Evolutionary conservation across 2,888 invertebrate species (phyloP).

Genomic region (Diarsia dahlii): DNA sequence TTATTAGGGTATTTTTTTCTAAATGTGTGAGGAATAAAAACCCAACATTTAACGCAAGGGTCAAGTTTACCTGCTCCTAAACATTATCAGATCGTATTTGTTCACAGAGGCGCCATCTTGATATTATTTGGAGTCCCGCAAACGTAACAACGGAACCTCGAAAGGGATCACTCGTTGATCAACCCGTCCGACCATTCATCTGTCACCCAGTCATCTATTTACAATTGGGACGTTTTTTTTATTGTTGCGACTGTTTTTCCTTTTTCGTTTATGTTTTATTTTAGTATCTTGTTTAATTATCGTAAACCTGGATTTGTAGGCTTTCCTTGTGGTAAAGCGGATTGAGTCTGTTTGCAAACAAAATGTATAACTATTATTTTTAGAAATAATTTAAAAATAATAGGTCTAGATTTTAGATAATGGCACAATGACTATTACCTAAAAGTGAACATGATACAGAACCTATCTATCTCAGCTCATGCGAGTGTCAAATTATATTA

Average conservation of each 20-base stretch:
- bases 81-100: slow-evolving; percentile 78
- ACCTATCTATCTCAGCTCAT: slow-evolving; percentile 36
- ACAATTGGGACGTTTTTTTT: slow-evolving; percentile 62
- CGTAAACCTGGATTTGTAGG: neutral
- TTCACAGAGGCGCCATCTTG: slow-evolving; percentile 78
- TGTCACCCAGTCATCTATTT: slow-evolving; percentile 67
- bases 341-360: neutral
- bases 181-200: slow-evolving; percentile 69
- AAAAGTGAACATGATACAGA: slow-evolving; percentile 25
- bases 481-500: slow-evolving; percentile 64
- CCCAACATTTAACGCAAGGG: slow-evolving; percentile 70
- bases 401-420: neutral
- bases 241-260: slow-evolving; percentile 26
- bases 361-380: neutral
- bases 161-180: slow-evolving; percentile 66
- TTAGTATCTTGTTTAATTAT: slow-evolving; percentile 12
- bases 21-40: slow-evolving; percentile 66
- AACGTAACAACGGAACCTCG: slow-evolving; percentile 64
- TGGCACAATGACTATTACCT: neutral
- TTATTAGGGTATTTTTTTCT: slow-evolving; percentile 69
- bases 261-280: slow-evolving; percentile 46
- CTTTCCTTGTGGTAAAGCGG: neutral
- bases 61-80: slow-evolving; percentile 76
- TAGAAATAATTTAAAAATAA: neutral
- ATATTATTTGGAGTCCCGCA: slow-evolving; percentile 67